Percentiles rank a stretch among this genome's conserved stretches.
These are phyloP conservation scores for Falco columbarius DNA, from an alignment of 2,797 vertebrate genomes.

Conservation along the genomic window DNA sequence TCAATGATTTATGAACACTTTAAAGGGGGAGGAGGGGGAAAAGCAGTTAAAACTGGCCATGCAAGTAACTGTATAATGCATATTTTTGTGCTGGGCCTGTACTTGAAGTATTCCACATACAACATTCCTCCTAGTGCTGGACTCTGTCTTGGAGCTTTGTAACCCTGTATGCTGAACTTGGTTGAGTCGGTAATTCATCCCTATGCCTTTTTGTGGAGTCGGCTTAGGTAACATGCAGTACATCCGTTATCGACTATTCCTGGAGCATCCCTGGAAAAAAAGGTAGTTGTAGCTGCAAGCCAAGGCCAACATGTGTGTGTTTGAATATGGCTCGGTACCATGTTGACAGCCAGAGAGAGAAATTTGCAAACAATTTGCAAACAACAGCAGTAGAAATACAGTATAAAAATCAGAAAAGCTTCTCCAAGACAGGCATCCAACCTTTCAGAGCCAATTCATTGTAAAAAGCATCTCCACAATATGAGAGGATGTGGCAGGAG, in stretches of 20 bases:
- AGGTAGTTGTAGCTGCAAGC: background rate
- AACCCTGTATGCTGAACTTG: background rate
- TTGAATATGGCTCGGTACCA: background rate
- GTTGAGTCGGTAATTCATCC: background rate
- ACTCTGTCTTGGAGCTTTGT: background rate
- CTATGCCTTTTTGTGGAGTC: too few species aligned
- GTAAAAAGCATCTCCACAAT: background rate
- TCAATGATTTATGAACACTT: background rate
- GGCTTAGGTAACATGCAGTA: background rate
- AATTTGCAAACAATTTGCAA: background rate
- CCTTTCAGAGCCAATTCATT: background rate
- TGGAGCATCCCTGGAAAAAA: background rate
- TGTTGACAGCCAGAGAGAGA: background rate
- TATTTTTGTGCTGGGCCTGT: background rate
- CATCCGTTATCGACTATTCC: background rate
- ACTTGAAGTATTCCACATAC: background rate
- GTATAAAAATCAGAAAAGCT: background rate
- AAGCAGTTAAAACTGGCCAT: background rate
- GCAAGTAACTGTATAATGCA: accelerated
- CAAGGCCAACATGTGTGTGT: background rate
- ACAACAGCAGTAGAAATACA: background rate
- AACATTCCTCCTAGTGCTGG: background rate
- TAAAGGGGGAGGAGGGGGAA: background rate
- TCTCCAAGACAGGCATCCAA: background rate
- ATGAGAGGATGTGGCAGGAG: background rate